A percentile compares a stretch with the other conserved stretches of the same genome.
Evolutionary conservation across 1,140 invertebrate genomes (phyloP).

Genomic region (Dreissena rostriformis): DNA sequence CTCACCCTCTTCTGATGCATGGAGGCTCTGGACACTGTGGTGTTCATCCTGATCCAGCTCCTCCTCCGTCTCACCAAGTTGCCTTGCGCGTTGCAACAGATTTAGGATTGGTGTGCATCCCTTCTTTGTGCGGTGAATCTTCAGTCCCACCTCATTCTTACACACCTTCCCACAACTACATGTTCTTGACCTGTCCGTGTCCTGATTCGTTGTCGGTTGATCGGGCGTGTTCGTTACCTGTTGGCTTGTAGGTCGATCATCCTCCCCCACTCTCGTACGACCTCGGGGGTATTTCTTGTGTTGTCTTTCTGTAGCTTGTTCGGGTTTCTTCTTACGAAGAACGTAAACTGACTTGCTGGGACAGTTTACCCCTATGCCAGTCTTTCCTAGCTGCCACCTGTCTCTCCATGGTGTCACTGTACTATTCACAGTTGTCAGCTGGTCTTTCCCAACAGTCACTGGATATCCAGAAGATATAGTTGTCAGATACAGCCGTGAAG

Average conservation of each 20-base stretch:
- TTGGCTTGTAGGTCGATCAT: constrained; percentile 31
- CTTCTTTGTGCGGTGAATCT: constrained; percentile 38
- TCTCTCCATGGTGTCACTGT: constrained; percentile 43
- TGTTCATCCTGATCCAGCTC: constrained; percentile 21
- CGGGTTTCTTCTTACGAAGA: neutral
- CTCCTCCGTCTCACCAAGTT: constrained; percentile 47
- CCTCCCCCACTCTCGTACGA: constrained; percentile 38
- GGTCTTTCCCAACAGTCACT: constrained; percentile 33
- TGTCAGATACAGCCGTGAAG: constrained; percentile 11
- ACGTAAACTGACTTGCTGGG: constrained; percentile 18
- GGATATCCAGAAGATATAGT: constrained; percentile 10
- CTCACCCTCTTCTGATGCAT: constrained; percentile 15
- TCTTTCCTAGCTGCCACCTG: constrained; percentile 44
- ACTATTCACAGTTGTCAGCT: constrained; percentile 41
- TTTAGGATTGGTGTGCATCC: constrained; percentile 30
- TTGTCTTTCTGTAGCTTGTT: constrained; percentile 2
- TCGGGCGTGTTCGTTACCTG: constrained; percentile 25
- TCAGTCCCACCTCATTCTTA: constrained; percentile 36
- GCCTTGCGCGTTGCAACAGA: constrained; percentile 39
- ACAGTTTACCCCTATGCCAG: constrained; percentile 29
- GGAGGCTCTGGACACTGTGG: constrained; percentile 39
- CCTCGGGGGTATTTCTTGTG: constrained; percentile 6
- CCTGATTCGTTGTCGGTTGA: constrained; percentile 33
- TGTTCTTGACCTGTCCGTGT: constrained; percentile 34
- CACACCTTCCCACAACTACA: constrained; percentile 30